Evolutionary conservation across 2,113 vertebrate genomes (phyloP).

Genomic region (Syngnathus scovelli): DNA sequence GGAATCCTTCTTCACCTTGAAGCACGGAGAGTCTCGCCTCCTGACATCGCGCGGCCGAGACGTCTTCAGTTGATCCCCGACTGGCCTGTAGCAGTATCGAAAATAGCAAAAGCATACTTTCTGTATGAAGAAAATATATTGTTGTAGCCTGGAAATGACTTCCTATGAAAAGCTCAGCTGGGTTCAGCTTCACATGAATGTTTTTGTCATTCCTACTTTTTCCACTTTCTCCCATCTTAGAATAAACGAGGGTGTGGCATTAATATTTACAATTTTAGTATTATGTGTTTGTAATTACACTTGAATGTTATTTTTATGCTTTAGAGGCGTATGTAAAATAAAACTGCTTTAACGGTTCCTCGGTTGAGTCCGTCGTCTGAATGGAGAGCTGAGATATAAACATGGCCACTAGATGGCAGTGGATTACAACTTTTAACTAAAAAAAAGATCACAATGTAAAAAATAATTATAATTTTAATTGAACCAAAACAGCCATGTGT

Average conservation of each 20-base stretch:
- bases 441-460: neutral
- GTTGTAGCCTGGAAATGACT: conserved; percentile 20
- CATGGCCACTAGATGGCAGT: conserved; percentile 18
- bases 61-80: conserved; percentile 57
- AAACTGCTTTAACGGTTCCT: neutral
- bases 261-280: conserved; percentile 1
- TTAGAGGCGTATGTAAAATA: neutral
- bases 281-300: neutral
- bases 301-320: conserved; percentile 5
- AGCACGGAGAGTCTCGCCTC: conserved; percentile 85
- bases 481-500: neutral
- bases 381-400: neutral
- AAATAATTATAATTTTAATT: neutral
- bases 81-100: neutral
- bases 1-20: conserved; percentile 85
- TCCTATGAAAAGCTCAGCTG: conserved; percentile 31
- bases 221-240: neutral
- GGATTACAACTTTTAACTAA: conserved; percentile 1
- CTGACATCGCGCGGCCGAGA: conserved; percentile 64
- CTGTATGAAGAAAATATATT: neutral
- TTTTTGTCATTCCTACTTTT: conserved; percentile 11
- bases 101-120: neutral
- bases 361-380: neutral
- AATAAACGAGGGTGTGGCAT: neutral
- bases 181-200: conserved; percentile 36